Conservation (phyloP, 1,140 invertebrate genomes). For the Drosophila micromelanica region DNA sequence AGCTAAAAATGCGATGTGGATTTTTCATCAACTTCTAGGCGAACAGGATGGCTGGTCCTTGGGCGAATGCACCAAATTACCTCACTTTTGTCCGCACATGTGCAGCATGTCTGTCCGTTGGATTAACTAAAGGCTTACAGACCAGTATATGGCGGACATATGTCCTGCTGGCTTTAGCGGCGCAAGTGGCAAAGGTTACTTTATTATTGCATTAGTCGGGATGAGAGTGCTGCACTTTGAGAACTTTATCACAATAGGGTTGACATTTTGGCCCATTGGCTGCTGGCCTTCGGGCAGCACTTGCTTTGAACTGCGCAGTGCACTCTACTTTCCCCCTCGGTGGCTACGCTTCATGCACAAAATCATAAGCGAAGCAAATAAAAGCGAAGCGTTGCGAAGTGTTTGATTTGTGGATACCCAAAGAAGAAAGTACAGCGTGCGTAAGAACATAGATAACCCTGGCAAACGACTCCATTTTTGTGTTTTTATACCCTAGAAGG, state of each 20-base stretch:
- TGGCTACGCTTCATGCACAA: slow-evolving; percentile 18
- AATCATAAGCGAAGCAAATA: neutral
- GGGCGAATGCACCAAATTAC: slow-evolving; percentile 26
- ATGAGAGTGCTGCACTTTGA: slow-evolving; percentile 38
- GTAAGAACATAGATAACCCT: no score
- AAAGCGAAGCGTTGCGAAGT: neutral
- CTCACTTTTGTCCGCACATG: slow-evolving; percentile 17
- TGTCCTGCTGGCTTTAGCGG: slow-evolving; percentile 45
- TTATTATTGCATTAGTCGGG: slow-evolving; percentile 58
- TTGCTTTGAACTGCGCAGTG: slow-evolving; percentile 51
- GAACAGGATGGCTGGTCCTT: neutral
- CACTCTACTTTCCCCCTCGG: slow-evolving; percentile 44
- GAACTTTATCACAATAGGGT: slow-evolving; percentile 57
- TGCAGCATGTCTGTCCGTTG: slow-evolving; percentile 28
- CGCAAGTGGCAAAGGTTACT: slow-evolving; percentile 49
- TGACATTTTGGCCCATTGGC: slow-evolving; percentile 52
- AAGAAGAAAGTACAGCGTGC: neutral
- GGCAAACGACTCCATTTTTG: no score
- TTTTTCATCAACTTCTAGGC: neutral
- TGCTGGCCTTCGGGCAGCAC: slow-evolving; percentile 29
- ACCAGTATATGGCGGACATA: slow-evolving; percentile 57
- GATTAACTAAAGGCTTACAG: slow-evolving; percentile 66
- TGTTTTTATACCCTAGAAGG: no score
- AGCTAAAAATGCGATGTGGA: neutral
- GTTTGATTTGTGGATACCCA: neutral